phyloP scores from a whole-genome alignment of 2,113 vertebrate genomes.

The Lamprotornis superbus region DNA sequence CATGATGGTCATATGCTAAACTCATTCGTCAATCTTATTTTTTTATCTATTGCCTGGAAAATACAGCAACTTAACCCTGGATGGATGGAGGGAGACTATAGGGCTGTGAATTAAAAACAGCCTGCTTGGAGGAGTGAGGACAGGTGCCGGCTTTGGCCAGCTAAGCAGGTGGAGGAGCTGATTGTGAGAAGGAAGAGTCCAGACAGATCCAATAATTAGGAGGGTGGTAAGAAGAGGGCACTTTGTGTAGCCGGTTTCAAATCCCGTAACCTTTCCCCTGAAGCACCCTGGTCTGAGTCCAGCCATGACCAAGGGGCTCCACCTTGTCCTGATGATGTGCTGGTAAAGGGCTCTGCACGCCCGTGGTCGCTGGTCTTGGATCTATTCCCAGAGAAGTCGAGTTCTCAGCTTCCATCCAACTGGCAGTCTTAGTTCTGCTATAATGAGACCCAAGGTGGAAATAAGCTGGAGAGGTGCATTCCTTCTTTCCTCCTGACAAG shows the following conservation, averaged over 20 bases:
- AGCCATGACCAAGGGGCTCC: not conserved
- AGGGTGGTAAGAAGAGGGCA: not conserved
- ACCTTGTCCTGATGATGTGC: constrained; percentile 45
- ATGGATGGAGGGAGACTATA: not conserved
- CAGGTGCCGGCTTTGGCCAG: constrained; percentile 16
- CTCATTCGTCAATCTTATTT: constrained; percentile 16
- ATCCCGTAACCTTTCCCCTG: constrained; percentile 2
- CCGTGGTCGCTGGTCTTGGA: constrained; percentile 37
- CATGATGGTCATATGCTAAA: constrained; percentile 28
- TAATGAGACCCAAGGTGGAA: constrained; percentile 7
- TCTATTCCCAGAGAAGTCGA: constrained; percentile 15
- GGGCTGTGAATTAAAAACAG: constrained; percentile 7
- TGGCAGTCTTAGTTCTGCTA: not conserved
- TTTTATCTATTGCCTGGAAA: constrained; percentile 38
- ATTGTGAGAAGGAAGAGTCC: not conserved
- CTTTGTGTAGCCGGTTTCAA: not conserved
- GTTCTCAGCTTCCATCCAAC: constrained; percentile 33
- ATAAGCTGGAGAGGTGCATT: not conserved
- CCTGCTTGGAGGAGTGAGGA: not conserved
- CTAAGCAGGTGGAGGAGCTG: not conserved
- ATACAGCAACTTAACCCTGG: not conserved
- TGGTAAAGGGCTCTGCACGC: constrained; percentile 13
- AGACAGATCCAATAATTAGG: not conserved
- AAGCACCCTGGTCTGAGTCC: not conserved
- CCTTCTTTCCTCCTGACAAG: constrained; percentile 11